These are phyloP conservation scores for Pseudois nayaur DNA, from an alignment of 2,113 vertebrate genomes.

Conservation along the genomic window DNA sequence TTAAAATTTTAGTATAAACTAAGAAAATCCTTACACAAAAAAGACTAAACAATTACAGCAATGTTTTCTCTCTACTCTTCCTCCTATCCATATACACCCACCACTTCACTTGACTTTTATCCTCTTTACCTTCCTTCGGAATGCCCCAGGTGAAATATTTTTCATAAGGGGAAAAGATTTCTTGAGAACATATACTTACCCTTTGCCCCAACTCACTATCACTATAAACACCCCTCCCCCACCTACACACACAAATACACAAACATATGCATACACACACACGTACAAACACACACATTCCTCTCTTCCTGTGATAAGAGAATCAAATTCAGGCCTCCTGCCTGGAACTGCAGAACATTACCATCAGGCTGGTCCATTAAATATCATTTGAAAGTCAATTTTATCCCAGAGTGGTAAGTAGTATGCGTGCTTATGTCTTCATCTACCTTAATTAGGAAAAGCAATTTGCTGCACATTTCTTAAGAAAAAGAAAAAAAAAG, in stretches of 20 bases:
- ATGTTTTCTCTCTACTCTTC: neutral
- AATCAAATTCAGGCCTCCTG: constrained; percentile 59
- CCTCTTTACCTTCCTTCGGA: neutral
- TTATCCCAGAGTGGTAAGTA: constrained; percentile 66
- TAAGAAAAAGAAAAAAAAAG: neutral
- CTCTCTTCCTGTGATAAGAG: neutral
- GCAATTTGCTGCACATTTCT: constrained; percentile 63
- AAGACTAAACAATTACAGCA: neutral
- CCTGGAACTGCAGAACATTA: constrained; percentile 63
- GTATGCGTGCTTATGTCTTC: constrained; percentile 67
- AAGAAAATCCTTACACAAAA: neutral
- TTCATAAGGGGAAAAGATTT: neutral
- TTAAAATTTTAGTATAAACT: neutral
- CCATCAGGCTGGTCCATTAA: constrained; percentile 72
- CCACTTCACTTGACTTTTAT: constrained; percentile 10
- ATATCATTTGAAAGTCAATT: constrained; percentile 74
- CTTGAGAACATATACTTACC: neutral
- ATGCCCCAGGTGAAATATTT: neutral
- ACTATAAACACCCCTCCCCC: neutral
- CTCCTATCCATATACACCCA: neutral
- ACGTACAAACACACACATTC: neutral
- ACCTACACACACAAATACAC: neutral
- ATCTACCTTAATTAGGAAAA: constrained; percentile 65
- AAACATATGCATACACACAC: neutral
- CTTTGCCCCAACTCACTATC: neutral